Evolutionary conservation across 2,888 invertebrate species (phyloP).

Genomic region (Lumbricus terrestris): DNA sequence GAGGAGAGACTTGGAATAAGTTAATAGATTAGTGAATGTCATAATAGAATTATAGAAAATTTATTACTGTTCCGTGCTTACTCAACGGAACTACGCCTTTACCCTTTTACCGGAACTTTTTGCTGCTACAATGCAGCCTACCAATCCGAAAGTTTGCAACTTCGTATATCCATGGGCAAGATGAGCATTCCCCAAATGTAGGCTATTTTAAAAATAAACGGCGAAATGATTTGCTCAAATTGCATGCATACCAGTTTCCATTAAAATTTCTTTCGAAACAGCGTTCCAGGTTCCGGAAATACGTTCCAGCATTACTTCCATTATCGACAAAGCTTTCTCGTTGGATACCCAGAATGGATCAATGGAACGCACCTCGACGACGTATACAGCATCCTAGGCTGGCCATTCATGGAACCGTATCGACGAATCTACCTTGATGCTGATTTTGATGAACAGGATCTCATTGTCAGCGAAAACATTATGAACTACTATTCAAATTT

Average conservation of each 20-base stretch:
- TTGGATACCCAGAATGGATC: constrained; percentile 31
- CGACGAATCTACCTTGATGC: constrained; percentile 19
- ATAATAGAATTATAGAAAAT: too few species aligned
- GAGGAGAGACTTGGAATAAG: too few species aligned
- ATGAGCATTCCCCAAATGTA: too few species aligned
- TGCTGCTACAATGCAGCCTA: too few species aligned
- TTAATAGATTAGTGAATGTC: too few species aligned
- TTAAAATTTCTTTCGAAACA: not conserved
- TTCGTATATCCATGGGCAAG: too few species aligned
- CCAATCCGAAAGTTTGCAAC: too few species aligned
- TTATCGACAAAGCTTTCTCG: constrained; percentile 32
- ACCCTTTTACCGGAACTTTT: too few species aligned
- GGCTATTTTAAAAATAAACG: too few species aligned
- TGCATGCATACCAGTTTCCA: not conserved
- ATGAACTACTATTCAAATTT: constrained; percentile 35
- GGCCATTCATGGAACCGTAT: constrained; percentile 29
- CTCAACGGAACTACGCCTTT: too few species aligned
- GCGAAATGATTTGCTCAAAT: not conserved
- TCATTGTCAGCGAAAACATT: constrained; percentile 25
- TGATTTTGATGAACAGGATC: constrained; percentile 30
- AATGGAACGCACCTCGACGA: constrained; percentile 39
- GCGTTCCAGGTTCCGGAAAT: constrained; percentile 17
- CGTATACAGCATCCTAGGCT: constrained; percentile 35
- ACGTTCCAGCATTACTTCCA: constrained; percentile 34
- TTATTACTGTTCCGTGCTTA: too few species aligned